Evolutionary conservation across 2,113 vertebrate genomes (phyloP), one percentile per base, ranked within the genome.

Genomic region (Chrysochloris asiatica): DNA sequence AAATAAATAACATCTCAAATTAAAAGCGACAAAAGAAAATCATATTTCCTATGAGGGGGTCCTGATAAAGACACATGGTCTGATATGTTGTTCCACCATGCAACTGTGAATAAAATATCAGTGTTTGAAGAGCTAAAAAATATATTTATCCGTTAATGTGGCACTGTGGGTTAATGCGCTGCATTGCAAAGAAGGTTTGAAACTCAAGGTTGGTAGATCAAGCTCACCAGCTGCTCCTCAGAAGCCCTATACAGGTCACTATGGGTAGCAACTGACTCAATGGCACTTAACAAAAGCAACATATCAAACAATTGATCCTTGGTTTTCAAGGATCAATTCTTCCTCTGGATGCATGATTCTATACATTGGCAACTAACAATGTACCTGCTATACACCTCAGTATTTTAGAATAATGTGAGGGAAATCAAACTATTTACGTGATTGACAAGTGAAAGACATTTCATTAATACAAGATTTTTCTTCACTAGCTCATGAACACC

Each of bases 21-120:
- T 94, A 93, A 86, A 96, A 93, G 91, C 86, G 91, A 92, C 78
- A 90, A 94, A 95, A 86, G 33, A 90, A 93, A 26, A 87, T 11
- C 61, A 77, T 90, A 86, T 48, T 72, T 17, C 63, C 8, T 71
- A 88, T 72, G 83, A 95, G 43, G 67, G 45, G 89, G 65, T 38
- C 50, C 81, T 26, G 63, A 67, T 83, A 88, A 89, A 95, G 83
- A 92, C 86, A 95, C 77, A 84, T 83, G 56, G 82, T 85, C 33
- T 56, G 67, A 93, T 83, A 67, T 85, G 24, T 63, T 94, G 41
- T 84, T 85, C 91, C 86, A 81, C 47, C 48, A 89, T 19, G 43
- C 90, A 93, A 92, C 41, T 92, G 79, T 78, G 56, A 90, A 82
- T 91, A 94, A 89, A 96, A 96, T 50, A 94, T 43, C 10, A 13